Evolutionary conservation across 2,888 invertebrate species (phyloP).

Genomic region (Drosophila recens): DNA sequence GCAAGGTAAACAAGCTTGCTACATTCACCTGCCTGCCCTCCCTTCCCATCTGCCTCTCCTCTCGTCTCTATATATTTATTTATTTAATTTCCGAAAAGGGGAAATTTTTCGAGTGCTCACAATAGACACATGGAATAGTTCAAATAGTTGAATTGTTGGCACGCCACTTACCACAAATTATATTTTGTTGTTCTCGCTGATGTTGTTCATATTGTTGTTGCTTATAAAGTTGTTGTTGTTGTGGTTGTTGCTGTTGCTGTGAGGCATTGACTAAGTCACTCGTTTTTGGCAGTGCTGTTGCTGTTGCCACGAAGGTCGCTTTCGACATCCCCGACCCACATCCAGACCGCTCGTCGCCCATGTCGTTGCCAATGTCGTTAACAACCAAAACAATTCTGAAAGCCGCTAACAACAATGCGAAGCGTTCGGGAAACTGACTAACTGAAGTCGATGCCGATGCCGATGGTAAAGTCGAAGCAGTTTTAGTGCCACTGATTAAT

Average conservation of each 20-base stretch:
- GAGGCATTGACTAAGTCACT: constrained; percentile 29
- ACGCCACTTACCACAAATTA: constrained; percentile 74
- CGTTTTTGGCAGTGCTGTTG: constrained; percentile 16
- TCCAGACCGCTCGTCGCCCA: constrained; percentile 73
- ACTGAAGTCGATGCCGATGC: constrained; percentile 31
- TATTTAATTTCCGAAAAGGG: constrained; percentile 65
- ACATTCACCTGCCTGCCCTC: constrained; percentile 1
- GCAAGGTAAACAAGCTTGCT: constrained; percentile 72
- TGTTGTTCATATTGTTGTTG: constrained; percentile 29
- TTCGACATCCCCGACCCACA: constrained; percentile 16
- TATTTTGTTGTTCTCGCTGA: constrained; percentile 46
- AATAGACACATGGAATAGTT: constrained; percentile 65
- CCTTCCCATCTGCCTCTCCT: background rate
- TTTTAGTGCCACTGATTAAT: constrained; percentile 64
- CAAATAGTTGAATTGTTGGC: constrained; percentile 65
- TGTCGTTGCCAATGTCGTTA: constrained; percentile 63
- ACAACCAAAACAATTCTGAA: constrained; percentile 55
- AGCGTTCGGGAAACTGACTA: constrained; percentile 34
- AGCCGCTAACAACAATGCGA: constrained; percentile 49
- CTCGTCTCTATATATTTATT: constrained; percentile 43
- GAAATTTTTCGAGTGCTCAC: constrained; percentile 63
- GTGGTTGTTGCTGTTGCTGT: constrained; percentile 20
- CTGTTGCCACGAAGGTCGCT: constrained; percentile 20
- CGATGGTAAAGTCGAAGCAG: constrained; percentile 28
- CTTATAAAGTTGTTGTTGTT: constrained; percentile 10